Evolutionary conservation across 1,140 invertebrate genomes (phyloP).

Genomic region (Penaeus chinensis): DNA sequence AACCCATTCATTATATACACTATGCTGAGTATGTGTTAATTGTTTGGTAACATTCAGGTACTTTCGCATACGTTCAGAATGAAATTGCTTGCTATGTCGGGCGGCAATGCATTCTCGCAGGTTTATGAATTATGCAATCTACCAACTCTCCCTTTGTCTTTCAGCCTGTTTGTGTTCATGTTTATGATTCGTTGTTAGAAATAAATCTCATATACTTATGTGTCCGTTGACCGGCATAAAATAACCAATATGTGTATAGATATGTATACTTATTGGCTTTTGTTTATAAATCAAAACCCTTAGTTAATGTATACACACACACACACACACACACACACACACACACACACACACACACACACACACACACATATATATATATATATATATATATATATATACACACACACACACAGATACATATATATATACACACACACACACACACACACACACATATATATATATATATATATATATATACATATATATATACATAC

Average conservation of each 20-base stretch:
- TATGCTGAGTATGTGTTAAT: too few species aligned
- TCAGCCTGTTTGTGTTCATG: background rate
- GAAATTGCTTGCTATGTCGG: background rate
- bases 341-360: background rate
- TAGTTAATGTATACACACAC: background rate
- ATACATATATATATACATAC: background rate
- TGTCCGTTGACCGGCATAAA: too few species aligned
- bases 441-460: constrained; percentile 3
- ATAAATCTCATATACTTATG: too few species aligned
- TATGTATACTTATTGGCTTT: too few species aligned
- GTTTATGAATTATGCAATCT: background rate
- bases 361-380: background rate
- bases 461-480: constrained; percentile 8
- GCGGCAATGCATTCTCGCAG: background rate
- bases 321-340: background rate
- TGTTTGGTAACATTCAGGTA: background rate
- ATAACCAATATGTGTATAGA: too few species aligned
- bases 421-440: background rate
- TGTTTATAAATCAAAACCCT: too few species aligned
- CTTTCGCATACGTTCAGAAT: background rate
- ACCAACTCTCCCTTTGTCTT: background rate
- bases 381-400: too few species aligned
- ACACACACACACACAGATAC: background rate
- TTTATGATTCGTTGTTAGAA: too few species aligned
- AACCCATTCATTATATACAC: too few species aligned